A percentile compares a stretch with the other conserved stretches of the same genome.
phyloP scores from a whole-genome alignment of 2,888 invertebrate genomes.

The Drosophila rellima region DNA sequence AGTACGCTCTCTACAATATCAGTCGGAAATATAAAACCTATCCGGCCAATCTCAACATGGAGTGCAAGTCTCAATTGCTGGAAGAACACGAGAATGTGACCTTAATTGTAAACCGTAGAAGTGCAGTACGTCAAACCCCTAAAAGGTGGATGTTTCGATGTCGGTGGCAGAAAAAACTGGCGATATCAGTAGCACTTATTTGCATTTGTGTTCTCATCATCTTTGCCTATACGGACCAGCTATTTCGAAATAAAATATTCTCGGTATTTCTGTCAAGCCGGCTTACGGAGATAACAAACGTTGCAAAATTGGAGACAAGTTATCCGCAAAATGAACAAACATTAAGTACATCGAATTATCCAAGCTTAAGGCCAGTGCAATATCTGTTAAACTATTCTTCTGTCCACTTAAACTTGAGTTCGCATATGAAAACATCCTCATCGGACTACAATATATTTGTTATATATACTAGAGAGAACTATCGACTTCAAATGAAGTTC shows the following conservation, averaged over 20 bases:
- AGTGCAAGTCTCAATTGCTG: conserved; percentile 66
- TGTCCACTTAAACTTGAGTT: conserved; percentile 48
- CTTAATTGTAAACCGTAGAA: conserved; percentile 67
- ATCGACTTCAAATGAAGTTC: conserved; percentile 84
- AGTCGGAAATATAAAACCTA: conserved; percentile 72
- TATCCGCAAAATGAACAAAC: conserved; percentile 44
- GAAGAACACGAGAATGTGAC: conserved; percentile 74
- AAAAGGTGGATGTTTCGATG: conserved; percentile 62
- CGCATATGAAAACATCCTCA: conserved; percentile 34
- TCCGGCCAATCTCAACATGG: conserved; percentile 65
- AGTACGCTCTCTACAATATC: conserved; percentile 67
- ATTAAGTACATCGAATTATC: conserved; percentile 30
- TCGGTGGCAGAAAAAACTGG: conserved; percentile 82
- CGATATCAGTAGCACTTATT: conserved; percentile 75
- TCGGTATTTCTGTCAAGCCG: conserved; percentile 72
- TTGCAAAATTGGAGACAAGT: conserved; percentile 43
- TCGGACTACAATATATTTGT: conserved; percentile 85
- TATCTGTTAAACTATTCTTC: conserved; percentile 66
- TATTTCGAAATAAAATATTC: conserved; percentile 72
- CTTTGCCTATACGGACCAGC: conserved; percentile 82
- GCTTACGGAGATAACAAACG: conserved; percentile 42
- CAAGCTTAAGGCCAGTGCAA: conserved; percentile 57
- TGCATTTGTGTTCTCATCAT: conserved; percentile 82
- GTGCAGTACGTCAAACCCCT: conserved; percentile 54
- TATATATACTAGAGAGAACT: conserved; percentile 85